Base-by-base conservation (phyloP, 2,888 invertebrate genomes). In the Sicus ferrugineus region DNA sequence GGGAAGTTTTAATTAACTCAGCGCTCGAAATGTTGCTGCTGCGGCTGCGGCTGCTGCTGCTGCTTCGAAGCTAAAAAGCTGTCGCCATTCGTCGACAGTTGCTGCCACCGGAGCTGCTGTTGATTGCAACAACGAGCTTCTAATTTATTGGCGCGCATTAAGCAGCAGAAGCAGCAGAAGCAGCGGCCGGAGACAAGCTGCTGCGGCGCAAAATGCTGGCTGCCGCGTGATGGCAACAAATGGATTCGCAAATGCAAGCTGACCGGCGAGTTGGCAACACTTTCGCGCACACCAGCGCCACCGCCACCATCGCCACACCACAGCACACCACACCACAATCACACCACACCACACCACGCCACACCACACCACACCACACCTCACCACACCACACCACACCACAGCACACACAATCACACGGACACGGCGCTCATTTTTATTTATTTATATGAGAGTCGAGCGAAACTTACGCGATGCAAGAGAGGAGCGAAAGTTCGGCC, bases 1-100 rank as follows among this genome's bases (percentile, higher is more conserved):
- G 68, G 68, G 63, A 63, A 28, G 46, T 63, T 68, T 68, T 68
- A 68, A 68, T 68, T 68, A 68, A 68, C 63, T 68, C 56, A 38
- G 62, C 62, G 52, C 52, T 62, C 31, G 9, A 31, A 50, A 52
- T 52, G 64, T 48, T n/a, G 48, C 64, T 34, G 48, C 31, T 31
- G 59, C 46, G 21, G 16, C 30, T 2, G 26, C 30, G 38, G 46
- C 68, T 34, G 68, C 68, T 31, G 48, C 42, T 64, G 63, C 16
- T 56, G 63, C 38, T 19, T 34, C 30, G 59, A 19, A 38, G 21
- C 14, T 1, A 61, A 30, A 58, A 28, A 21, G 42, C 38, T 21
- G 7, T 5, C 21, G 30, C 30, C 19, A 30, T 30, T 42, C n/a
- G 30, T 28, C 64, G 30, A 50, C 42, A 9, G 46, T 61, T 56